A percentile compares a stretch with the other conserved stretches of the same genome.
Conservation (phyloP, 2,113 vertebrate genomes). For the Gnathonemus longibarbis region DNA sequence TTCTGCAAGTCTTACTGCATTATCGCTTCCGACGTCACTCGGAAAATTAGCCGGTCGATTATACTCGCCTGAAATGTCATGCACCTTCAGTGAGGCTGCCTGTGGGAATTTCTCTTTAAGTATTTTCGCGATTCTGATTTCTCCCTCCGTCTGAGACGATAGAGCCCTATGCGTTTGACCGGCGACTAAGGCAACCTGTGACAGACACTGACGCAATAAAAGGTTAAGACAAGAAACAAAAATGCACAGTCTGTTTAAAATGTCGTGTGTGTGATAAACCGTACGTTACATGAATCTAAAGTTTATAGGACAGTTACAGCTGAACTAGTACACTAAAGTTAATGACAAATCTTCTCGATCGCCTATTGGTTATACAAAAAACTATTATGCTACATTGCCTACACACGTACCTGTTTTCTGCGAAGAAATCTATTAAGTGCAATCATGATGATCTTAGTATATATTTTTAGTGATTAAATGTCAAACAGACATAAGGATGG, state of each 20-base stretch:
- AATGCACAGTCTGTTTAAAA: background rate
- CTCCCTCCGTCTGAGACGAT: slow-evolving; percentile 67
- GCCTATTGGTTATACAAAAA: background rate
- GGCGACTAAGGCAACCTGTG: slow-evolving; percentile 28
- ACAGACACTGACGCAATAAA: background rate
- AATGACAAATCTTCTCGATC: background rate
- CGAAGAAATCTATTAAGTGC: slow-evolving; percentile 37
- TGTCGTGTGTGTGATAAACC: background rate
- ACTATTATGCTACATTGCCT: background rate
- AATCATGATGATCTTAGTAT: slow-evolving; percentile 17
- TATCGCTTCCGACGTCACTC: background rate
- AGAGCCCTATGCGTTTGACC: slow-evolving; percentile 45
- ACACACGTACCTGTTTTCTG: slow-evolving; percentile 34
- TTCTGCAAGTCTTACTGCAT: background rate
- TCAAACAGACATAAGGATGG: background rate
- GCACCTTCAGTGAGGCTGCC: slow-evolving; percentile 72
- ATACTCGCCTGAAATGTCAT: slow-evolving; percentile 80
- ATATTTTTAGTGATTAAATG: background rate
- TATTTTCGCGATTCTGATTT: slow-evolving; percentile 60
- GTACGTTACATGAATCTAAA: background rate
- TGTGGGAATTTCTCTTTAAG: slow-evolving; percentile 77
- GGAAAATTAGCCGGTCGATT: background rate
- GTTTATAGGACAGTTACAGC: background rate
- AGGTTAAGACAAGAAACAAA: background rate
- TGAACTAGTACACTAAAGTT: background rate